Conservation (phyloP, 2,113 vertebrate genomes). For the Mugil cephalus region DNA sequence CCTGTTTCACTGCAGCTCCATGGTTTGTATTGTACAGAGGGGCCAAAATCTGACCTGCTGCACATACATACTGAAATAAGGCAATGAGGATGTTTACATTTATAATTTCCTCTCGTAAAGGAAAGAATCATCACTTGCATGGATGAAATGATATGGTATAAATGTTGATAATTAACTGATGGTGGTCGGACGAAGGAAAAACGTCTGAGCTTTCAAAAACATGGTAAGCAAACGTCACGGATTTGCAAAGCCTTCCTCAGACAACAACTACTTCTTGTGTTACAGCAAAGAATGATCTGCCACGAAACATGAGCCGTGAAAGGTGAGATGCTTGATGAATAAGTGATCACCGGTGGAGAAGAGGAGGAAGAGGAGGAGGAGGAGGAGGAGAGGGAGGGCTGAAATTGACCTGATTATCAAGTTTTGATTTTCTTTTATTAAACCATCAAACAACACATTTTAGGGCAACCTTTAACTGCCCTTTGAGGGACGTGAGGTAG, state of each 20-base stretch:
- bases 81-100: conserved; percentile 54
- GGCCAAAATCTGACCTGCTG: conserved; percentile 38
- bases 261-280: conserved; percentile 8
- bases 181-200: conserved; percentile 34
- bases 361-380: conserved; percentile 5
- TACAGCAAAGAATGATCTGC: conserved; percentile 14
- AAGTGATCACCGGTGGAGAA: conserved; percentile 56
- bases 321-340: conserved; percentile 67
- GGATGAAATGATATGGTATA: conserved; percentile 15
- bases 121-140: not conserved
- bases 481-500: conserved; percentile 46
- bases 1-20: conserved; percentile 44
- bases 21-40: conserved; percentile 11
- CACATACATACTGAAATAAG: conserved; percentile 59
- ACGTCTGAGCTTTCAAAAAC: conserved; percentile 8
- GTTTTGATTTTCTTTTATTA: conserved; percentile 21
- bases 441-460: conserved; percentile 13
- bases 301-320: conserved; percentile 63
- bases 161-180: conserved; percentile 8
- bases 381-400: conserved; percentile 3
- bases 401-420: conserved; percentile 42
- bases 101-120: conserved; percentile 19
- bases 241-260: conserved; percentile 22
- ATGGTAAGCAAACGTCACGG: not conserved
- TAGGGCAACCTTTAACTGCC: conserved; percentile 28